These are phyloP conservation scores for Drosophila auraria DNA, from an alignment of 1,140 invertebrate species.

Conservation along the genomic window DNA sequence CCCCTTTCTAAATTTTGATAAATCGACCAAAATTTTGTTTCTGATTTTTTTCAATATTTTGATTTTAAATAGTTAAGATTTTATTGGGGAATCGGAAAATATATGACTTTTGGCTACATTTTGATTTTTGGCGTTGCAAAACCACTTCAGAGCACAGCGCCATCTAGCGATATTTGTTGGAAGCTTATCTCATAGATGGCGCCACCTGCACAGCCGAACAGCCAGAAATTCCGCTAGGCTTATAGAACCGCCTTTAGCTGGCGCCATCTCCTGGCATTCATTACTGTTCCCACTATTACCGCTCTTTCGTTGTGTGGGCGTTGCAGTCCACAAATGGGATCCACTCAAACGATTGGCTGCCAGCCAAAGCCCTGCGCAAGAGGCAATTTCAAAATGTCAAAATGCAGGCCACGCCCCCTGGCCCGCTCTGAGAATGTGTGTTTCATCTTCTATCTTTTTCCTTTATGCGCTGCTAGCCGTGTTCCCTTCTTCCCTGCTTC, in stretches of 20 bases:
- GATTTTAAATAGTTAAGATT: too few relatives aligned
- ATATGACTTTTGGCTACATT: too few relatives aligned
- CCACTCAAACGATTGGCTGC: slow-evolving; percentile 6
- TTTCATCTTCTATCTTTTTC: slow-evolving; percentile 28
- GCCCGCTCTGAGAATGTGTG: neutral
- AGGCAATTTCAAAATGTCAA: slow-evolving; percentile 26
- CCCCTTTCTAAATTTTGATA: too few relatives aligned
- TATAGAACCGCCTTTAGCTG: neutral
- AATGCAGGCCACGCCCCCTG: slow-evolving; percentile 9
- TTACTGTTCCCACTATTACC: slow-evolving; percentile 30
- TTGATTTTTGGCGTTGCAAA: too few relatives aligned
- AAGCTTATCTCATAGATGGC: neutral
- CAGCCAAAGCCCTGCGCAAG: slow-evolving; percentile 1
- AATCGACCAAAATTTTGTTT: too few relatives aligned
- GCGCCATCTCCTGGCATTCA: neutral
- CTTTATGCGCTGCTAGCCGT: slow-evolving; percentile 17
- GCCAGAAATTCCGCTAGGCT: neutral
- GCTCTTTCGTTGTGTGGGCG: slow-evolving; percentile 15
- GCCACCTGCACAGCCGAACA: too few relatives aligned
- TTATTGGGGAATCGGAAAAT: too few relatives aligned
- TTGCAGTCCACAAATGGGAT: neutral
- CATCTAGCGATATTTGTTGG: neutral
- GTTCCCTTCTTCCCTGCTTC: neutral
- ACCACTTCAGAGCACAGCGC: neutral
- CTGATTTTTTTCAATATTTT: too few relatives aligned